Percentiles rank a stretch among this genome's conserved stretches.
Evolutionary conservation across 2,113 vertebrate genomes (phyloP).

Genomic region (Sturnira hondurensis): DNA sequence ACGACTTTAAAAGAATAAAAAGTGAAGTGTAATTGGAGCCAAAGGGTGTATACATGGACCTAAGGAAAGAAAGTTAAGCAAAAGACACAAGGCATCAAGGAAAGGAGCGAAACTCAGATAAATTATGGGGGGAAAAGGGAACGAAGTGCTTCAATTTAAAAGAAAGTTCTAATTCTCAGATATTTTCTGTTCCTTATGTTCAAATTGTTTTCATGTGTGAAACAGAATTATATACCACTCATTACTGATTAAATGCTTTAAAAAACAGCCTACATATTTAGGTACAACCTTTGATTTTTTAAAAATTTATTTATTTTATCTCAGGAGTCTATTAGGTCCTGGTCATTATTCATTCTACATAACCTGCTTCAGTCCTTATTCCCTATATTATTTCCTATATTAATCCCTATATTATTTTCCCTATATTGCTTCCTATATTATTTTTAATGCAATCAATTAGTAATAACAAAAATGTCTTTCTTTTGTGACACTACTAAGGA

Average conservation of each 20-base stretch:
- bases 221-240: neutral
- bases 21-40: neutral
- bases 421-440: neutral
- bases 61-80: neutral
- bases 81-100: neutral
- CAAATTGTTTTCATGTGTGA: neutral
- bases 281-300: neutral
- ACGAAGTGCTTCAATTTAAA: neutral
- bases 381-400: neutral
- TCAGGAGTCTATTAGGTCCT: neutral
- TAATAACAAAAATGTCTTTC: neutral
- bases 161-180: neutral
- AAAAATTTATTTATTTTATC: neutral
- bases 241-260: neutral
- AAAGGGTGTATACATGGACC: neutral
- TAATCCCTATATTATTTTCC: neutral
- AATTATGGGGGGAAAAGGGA: neutral
- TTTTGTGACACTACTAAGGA: neutral
- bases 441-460: neutral
- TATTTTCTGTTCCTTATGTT: neutral
- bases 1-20: neutral
- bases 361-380: neutral
- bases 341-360: neutral
- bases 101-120: neutral
- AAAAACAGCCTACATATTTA: neutral